These are phyloP conservation scores for Bostrychus sinensis DNA, from an alignment of 2,113 vertebrate genomes.

Conservation along the genomic window DNA sequence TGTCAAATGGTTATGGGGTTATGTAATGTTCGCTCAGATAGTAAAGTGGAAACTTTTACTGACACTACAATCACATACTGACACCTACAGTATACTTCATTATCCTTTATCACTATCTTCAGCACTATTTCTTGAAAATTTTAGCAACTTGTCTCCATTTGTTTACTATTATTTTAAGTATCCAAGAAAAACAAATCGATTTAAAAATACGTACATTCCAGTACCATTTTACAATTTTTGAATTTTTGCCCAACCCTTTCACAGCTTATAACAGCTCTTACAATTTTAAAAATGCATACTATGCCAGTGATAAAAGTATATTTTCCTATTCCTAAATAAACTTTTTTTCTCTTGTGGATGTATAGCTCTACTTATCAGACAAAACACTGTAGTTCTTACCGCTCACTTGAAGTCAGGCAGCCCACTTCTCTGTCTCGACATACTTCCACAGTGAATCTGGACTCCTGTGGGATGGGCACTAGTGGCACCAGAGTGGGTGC, in stretches of 20 bases:
- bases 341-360: background rate
- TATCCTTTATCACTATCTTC: background rate
- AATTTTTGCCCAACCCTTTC: too few species aligned
- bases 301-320: too few species aligned
- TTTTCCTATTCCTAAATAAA: too few species aligned
- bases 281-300: too few species aligned
- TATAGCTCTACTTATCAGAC: background rate
- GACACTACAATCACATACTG: background rate
- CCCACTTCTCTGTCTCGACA: slow-evolving; percentile 59
- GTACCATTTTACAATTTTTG: too few species aligned
- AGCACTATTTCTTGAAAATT: too few species aligned
- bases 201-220: too few species aligned
- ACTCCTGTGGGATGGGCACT: slow-evolving; percentile 43
- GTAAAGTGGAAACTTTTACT: background rate
- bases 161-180: too few species aligned
- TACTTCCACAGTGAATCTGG: slow-evolving; percentile 57
- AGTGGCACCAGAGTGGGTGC: slow-evolving; percentile 35
- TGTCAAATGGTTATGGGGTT: background rate
- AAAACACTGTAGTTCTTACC: slow-evolving; percentile 60
- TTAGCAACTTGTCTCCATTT: too few species aligned
- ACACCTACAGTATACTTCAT: background rate
- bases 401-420: slow-evolving; percentile 53
- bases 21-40: background rate
- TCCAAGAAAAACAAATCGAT: too few species aligned
- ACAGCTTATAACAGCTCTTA: too few species aligned